Evolutionary conservation across 2,113 vertebrate species (phyloP), one percentile per base, ranked within the genome.

Genomic region (Lepus americanus): DNA sequence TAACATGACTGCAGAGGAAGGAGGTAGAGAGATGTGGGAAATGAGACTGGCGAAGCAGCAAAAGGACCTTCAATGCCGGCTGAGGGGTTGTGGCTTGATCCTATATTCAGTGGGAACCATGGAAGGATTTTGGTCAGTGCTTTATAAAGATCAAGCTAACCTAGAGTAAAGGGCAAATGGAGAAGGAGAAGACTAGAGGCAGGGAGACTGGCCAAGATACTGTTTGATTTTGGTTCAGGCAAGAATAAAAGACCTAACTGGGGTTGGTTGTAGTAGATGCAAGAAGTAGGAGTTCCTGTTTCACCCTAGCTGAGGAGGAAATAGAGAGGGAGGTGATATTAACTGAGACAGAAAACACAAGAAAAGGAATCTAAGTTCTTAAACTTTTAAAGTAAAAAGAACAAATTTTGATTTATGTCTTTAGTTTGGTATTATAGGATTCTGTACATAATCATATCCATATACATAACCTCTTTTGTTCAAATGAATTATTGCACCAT

Each of bases 141-240:
- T 94, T 88, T 89, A 79, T 88, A 92, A 94, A 79, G 74, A 94
- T 91, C 79, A 89, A 89, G 69, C 19, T 96, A 83, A 77, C 29
- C 66, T 39, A 67, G 78, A 86, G 73, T 82, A 49, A 94, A 91
- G 53, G 80, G 85, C 80, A 97, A 91, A 93, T 25, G 84, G 94
- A 78, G 53, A 66, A n/a, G 64, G 77, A 82, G 74, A 64, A 70
- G 76, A 89, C 36, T 39, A 29, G 85, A 79, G 72, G 39, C 13
- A 25, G 72, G 53, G 39, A 95, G 77, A 90, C 94, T 94, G 94
- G 92, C 51, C 33, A 92, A 92, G 86, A 87, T 29, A 16, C 61
- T 90, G 59, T 87, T 76, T 89, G 63, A 61, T 73, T 91, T 92
- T 31, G 29, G 29, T 92, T 87, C 59, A 87, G 51, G 36, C n/a